Evolutionary conservation across 2,797 vertebrate species (phyloP), one percentile per base, ranked within the genome.

Genomic region (Decapterus maruadsi): DNA sequence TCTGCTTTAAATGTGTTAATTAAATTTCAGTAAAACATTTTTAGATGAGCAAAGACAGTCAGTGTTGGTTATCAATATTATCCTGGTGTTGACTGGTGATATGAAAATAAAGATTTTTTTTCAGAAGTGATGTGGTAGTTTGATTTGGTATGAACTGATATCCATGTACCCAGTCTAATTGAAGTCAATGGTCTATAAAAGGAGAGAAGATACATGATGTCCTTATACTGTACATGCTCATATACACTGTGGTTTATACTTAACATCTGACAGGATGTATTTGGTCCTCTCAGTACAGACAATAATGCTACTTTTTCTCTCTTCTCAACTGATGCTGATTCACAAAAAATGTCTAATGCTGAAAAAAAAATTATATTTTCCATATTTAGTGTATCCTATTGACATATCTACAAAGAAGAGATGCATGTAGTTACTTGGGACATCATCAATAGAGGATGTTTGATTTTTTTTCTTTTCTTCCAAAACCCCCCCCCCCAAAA

Each of bases 191-290:
- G 59, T 74, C 67, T 82, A 75, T 70, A 68, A 85, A 82, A 85
- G 68, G 80, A 90, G 74, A 70, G 81, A 86, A 92, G 78, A 82
- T 86, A 91, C 67, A 89, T 75, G 71, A 85, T 85, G 77, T 89
- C 84, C 76, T 88, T 78, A 90, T 74, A 70, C 70, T 88, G 70
- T 91, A 92, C 91, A 91, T 92, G 85, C 90, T 89, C 82, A 87
- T 89, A 87, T 92, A 87, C 81, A 89, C 76, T 87, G 68, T 75
- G 77, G 73, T 80, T 79, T 85, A 82, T 80, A 81, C 78, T 82
- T 77, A 82, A 81, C 78, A 82, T 86, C 90, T 90, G 86, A 90
- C 85, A 82, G 78, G 74, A 89, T 86, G 72, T 58, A 78, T 87
- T 90, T 90, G 88, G 89, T 90, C 86, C 86, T 88, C 68, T 93